A percentile compares a stretch with the other conserved stretches of the same genome.
phyloP scores from a whole-genome alignment of 2,113 vertebrate genomes.

The human region DNA sequence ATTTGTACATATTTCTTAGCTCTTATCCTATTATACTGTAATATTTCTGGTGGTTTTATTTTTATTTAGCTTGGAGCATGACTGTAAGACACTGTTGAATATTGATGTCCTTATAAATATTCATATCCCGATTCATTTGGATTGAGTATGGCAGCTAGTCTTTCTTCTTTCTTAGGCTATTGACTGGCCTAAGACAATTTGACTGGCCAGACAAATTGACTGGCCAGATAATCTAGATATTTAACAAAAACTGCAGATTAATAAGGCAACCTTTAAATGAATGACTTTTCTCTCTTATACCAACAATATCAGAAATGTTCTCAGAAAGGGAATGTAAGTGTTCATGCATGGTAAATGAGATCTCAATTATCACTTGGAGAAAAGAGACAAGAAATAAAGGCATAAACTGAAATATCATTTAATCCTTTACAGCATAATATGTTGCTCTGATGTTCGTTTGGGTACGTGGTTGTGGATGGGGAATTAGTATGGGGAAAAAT shows the following conservation, averaged over 20 bases:
- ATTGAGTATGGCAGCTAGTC: constrained; percentile 76
- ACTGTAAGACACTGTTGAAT: constrained; percentile 82
- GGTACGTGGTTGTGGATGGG: constrained; percentile 33
- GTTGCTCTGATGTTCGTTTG: constrained; percentile 74
- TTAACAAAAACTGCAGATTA: constrained; percentile 69
- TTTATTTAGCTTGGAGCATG: constrained; percentile 85
- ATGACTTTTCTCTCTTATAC: constrained; percentile 48
- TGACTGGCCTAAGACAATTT: constrained; percentile 69
- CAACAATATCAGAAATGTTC: constrained; percentile 58
- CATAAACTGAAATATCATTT: constrained; percentile 71
- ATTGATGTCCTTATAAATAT: constrained; percentile 80
- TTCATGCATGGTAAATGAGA: constrained; percentile 78
- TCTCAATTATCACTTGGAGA: constrained; percentile 64
- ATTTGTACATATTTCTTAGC: constrained; percentile 85
- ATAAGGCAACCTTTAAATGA: constrained; percentile 58
- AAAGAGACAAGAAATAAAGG: constrained; percentile 81
- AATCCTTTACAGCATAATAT: constrained; percentile 79
- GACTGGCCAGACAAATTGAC: constrained; percentile 67
- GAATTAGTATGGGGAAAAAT: constrained; percentile 62
- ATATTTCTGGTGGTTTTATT: constrained; percentile 80
- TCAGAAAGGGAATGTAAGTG: constrained; percentile 64
- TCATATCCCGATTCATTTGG: constrained; percentile 68
- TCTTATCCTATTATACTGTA: constrained; percentile 79
- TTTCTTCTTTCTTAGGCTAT: constrained; percentile 66
- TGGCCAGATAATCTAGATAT: constrained; percentile 64